Conservation (phyloP, 2,113 vertebrate species). For the Microcebus jonahi region DNA sequence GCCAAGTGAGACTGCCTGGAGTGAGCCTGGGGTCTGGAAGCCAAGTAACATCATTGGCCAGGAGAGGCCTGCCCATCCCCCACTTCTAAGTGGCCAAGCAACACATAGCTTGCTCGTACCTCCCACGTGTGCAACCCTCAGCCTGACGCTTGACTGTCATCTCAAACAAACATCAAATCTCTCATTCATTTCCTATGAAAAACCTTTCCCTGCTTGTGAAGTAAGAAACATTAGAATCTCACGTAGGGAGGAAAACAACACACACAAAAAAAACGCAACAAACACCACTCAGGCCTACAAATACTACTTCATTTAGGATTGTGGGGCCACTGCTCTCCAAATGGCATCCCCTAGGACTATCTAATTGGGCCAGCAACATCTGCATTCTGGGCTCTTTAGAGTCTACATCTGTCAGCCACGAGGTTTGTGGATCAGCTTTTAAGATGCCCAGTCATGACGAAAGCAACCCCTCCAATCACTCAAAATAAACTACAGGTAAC, state of each 20-base stretch:
- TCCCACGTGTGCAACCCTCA: background rate
- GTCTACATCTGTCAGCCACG: conserved; percentile 59
- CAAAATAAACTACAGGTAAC: conserved; percentile 84
- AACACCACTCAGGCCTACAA: conserved; percentile 54
- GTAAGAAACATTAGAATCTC: conserved; percentile 55
- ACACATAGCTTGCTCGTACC: background rate
- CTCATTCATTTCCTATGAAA: background rate
- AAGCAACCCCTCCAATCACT: conserved; percentile 58
- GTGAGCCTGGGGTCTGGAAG: background rate
- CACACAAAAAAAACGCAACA: background rate
- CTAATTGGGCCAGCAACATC: conserved; percentile 24
- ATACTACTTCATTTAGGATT: conserved; percentile 58
- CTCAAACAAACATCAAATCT: background rate
- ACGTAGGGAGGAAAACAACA: background rate
- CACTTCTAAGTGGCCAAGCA: background rate
- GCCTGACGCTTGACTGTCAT: background rate
- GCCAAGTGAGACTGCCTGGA: background rate
- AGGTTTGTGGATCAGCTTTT: conserved; percentile 64
- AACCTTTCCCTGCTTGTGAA: conserved; percentile 44
- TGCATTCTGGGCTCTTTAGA: conserved; percentile 61
- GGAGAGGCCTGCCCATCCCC: too few relatives aligned
- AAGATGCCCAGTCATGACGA: conserved; percentile 59
- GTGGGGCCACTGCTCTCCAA: conserved; percentile 68
- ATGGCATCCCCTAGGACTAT: conserved; percentile 56
- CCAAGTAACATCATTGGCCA: background rate